These are phyloP conservation scores for Osmerus mordax DNA, from an alignment of 2,113 vertebrate species.

Conservation along the genomic window DNA sequence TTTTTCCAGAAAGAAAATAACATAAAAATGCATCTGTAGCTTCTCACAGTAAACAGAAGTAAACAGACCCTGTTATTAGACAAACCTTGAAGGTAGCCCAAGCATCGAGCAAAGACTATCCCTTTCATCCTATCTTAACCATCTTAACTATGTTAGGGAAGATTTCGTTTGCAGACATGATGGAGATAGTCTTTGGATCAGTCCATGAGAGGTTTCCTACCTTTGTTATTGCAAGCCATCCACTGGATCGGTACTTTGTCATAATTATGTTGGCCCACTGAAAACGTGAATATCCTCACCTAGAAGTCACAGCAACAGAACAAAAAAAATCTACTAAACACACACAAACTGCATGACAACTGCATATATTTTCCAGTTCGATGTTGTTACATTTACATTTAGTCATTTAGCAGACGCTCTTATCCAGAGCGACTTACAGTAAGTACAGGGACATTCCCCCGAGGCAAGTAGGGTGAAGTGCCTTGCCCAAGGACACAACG, in stretches of 20 bases:
- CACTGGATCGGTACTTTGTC: conserved; percentile 95
- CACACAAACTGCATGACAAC: too few species aligned
- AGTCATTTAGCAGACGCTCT: too few species aligned
- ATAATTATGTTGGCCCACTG: conserved; percentile 97
- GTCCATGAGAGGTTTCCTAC: conserved; percentile 53
- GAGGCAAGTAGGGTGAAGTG: too few species aligned
- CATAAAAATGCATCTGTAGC: neutral
- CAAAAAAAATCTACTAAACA: too few species aligned
- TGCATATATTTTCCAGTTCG: too few species aligned
- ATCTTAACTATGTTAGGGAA: neutral
- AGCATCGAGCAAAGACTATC: neutral
- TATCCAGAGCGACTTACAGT: too few species aligned
- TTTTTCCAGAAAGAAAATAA: neutral
- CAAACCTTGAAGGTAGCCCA: neutral
- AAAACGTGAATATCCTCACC: conserved; percentile 97
- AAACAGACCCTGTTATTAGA: neutral
- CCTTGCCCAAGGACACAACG: too few species aligned
- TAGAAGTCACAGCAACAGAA: conserved; percentile 39
- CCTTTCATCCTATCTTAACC: too few species aligned
- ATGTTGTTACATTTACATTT: too few species aligned
- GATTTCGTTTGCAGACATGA: neutral
- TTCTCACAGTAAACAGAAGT: neutral
- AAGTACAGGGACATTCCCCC: too few species aligned
- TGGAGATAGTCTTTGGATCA: neutral
- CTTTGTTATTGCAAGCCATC: conserved; percentile 98